Evolutionary conservation across 2,888 invertebrate genomes (phyloP), one percentile per base, ranked within the genome.

Genomic region (Sphaeridia pumilis): DNA sequence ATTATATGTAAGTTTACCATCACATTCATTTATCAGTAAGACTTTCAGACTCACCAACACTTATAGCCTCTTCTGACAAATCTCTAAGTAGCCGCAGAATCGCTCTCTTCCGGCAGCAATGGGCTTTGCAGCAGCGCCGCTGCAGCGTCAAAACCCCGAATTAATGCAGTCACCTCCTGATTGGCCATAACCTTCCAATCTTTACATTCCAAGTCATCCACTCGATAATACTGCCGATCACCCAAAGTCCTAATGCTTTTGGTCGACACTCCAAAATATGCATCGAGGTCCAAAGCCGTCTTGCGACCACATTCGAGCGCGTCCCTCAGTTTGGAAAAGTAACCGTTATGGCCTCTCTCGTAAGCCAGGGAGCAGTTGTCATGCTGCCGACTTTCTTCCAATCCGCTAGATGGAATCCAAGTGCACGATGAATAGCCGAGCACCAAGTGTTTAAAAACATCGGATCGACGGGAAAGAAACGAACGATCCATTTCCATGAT

Each of bases 61-160:
- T n/a, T n/a, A n/a, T n/a, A n/a, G n/a, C n/a, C n/a, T n/a, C n/a
- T n/a, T n/a, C n/a, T n/a, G n/a, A n/a, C n/a, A 17, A 31, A 7
- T 28, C n/a, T 43, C 34, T 45, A 46, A 28, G 38, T 25, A 17
- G 28, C 21, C 7, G 51, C 46, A 14, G 49, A 61, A 45, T 65
- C 64, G 51, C 63, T 65, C 54, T 65, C 63, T 56, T 65, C 64
- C 3, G 64, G 64, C 21, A 64, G 56, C 17, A 64, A 55, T 17
- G 64, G 64, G 49, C 64, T 64, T 54, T 64, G 64, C 25, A 64
- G 43, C 46, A 59, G 54, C 26, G 62, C 63, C 22, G 61, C 60
- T 10, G 63, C 59, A 3, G 63, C 63, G 52, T 65, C 64, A 17
- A 65, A 54, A 45, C 59, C 58, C 54, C 61, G 46, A 34, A 60